These are phyloP conservation scores for Eristalis intricaria DNA, from an alignment of 2,888 invertebrate genomes.

Conservation along the genomic window DNA sequence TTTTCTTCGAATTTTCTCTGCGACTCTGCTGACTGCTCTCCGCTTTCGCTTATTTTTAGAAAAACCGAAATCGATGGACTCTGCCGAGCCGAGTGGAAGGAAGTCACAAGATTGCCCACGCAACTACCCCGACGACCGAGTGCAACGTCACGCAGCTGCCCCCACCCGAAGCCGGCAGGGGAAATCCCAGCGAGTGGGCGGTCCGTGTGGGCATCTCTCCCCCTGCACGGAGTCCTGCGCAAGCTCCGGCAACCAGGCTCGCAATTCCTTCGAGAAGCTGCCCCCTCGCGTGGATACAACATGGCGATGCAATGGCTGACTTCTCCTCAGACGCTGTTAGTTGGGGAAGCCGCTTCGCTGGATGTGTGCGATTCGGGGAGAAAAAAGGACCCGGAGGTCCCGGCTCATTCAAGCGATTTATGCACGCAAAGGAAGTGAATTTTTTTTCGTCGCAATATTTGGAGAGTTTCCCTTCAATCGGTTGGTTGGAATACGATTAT, in stretches of 20 bases:
- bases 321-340: constrained; percentile 54
- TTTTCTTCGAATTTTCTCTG: constrained; percentile 34
- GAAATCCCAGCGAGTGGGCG: constrained; percentile 54
- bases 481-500: constrained; percentile 64
- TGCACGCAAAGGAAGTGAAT: constrained; percentile 52
- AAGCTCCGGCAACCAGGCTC: constrained; percentile 35
- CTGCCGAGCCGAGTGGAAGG: constrained; percentile 11
- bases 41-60: constrained; percentile 58
- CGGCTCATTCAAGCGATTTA: constrained; percentile 60
- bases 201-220: constrained; percentile 40
- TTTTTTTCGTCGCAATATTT: constrained; percentile 64
- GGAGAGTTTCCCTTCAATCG: constrained; percentile 69
- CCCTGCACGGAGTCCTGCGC: constrained; percentile 53
- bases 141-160: constrained; percentile 45
- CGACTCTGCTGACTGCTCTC: background rate
- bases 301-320: constrained; percentile 70
- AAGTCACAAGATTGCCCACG: constrained; percentile 38
- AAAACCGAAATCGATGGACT: constrained; percentile 50
- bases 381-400: constrained; percentile 29
- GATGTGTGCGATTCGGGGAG: constrained; percentile 12
- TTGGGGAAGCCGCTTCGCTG: background rate
- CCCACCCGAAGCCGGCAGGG: constrained; percentile 12
- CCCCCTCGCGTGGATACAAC: constrained; percentile 29
- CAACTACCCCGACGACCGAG: constrained; percentile 16
- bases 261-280: background rate